Evolutionary conservation across 1,140 invertebrate genomes (phyloP), one percentile per base, ranked within the genome.

Genomic region (Ectropis grisescens): DNA sequence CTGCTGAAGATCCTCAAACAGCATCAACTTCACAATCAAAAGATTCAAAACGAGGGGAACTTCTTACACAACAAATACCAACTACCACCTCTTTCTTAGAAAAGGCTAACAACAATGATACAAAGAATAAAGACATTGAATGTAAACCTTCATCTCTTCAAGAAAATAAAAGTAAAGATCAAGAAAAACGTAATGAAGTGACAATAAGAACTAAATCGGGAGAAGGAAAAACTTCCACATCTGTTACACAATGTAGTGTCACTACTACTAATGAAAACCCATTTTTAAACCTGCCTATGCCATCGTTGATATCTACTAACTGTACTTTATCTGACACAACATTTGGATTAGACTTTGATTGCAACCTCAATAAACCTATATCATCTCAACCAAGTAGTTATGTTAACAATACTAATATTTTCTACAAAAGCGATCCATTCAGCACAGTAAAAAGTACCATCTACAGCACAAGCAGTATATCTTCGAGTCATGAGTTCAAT

Each of bases 381-480:
- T 37, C 49, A 3, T 41, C 60, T 41, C 69, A 69, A 38, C 32
- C 67, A 1, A 45, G 60, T 27, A 59, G 35, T 39, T 62, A 59
- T 36, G 57, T 39, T 6, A 67, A 41, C 26, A 62, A 37, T 42
- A 70, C 53, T 40, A 78, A 71, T 51, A 58, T 76, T 32, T 72
- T 81, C 33, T 81, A 78, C 29, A 81, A 81, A 64, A 58, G 53
- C 41, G 76, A 78, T 40, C 59, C 72, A 26, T 74, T 81, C 39
- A 62, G 44, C 25, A 41, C 60, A 13, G 65, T 69, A 2, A 81
- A 78, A 45, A 78, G 46, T 45, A 64, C 58, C 25, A 78, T 78
- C 50, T 78, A 78, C 25, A 81, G 70, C 31, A 78, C 68, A 2
- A 81, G 72, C 38, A 72, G 51, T 42, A 74, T 81, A 32, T 65